Base-by-base conservation (phyloP, 2,797 vertebrate genomes). In the Sebastolobus alascanus region DNA sequence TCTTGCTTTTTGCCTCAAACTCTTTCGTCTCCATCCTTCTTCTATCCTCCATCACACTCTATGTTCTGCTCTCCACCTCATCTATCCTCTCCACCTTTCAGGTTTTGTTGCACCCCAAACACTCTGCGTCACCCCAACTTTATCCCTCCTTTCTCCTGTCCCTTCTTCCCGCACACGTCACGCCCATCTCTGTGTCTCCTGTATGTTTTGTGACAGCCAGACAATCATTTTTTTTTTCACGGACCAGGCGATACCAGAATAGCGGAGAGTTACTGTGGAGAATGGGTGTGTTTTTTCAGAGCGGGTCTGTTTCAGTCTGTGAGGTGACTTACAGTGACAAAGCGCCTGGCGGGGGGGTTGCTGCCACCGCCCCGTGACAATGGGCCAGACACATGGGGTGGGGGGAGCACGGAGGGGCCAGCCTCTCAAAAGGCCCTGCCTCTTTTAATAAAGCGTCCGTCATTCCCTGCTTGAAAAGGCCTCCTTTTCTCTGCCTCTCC, bases 261-360 rank as follows among this genome's bases (percentile, higher is more conserved):
- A 82, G 90, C 73, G 29, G 67, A 81, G 85, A 86, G 86, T 84
- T 87, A 89, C 89, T 93, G 90, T 92, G 93, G 86, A 87, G 84
- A 93, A 94, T 92, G 91, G 88, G 81, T 90, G 87, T 90, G 90
- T 87, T 88, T 80, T 89, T 88, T 73, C 61, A 11, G 56, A 85
- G 87, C 43, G 63, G 88, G 82, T 87, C 86, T 89, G 91, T 94
- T 91, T 91, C 91, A 90, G 94, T 93, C 88, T 94, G 91, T 83
- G 91, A 92, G 93, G 88, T 95, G 95, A 95, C 94, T 95, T 96
- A 96, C 95, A 96, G 95, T 96, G 92, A 96, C 95, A 96, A 96
- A 94, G 94, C 93, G 82, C 84, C 78, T 68, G 73, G 80, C n/a
- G 78, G 73, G 78, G 90, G 90, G 84, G 88, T 75, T 74, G 79